These are phyloP conservation scores for Meghimatium bilineatum DNA, from an alignment of 2,888 invertebrate genomes.

Conservation along the genomic window DNA sequence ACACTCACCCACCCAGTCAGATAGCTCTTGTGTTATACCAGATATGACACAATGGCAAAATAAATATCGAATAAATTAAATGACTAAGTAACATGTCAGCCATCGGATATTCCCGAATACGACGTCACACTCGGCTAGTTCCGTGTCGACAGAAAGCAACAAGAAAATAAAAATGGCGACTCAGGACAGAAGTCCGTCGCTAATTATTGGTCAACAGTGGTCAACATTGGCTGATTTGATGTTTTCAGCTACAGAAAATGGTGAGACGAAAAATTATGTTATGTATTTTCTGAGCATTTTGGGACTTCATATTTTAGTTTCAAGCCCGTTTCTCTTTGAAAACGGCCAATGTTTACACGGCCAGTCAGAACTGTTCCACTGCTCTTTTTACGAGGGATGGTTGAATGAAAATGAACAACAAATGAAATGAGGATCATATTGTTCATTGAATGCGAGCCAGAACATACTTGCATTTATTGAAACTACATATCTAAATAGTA, in stretches of 20 bases:
- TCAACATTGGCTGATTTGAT: constrained; percentile 74
- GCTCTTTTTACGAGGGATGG: not conserved
- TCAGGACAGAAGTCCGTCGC: constrained; percentile 77
- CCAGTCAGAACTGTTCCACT: constrained; percentile 30
- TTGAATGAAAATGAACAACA: constrained; percentile 46
- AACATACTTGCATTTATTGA: not conserved
- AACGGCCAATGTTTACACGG: constrained; percentile 40
- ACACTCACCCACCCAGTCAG: not conserved
- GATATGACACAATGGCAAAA: not conserved
- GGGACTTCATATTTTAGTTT: not conserved
- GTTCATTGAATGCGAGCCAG: not conserved
- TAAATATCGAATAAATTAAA: constrained; percentile 24
- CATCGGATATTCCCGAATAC: constrained; percentile 60
- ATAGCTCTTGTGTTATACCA: not conserved
- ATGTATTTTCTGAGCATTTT: constrained; percentile 6
- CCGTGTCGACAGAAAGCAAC: constrained; percentile 75
- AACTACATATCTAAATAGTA: not conserved
- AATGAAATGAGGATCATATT: not conserved
- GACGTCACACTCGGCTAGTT: constrained; percentile 74
- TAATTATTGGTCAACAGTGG: constrained; percentile 77
- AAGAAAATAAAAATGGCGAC: constrained; percentile 77
- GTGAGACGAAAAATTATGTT: constrained; percentile 54
- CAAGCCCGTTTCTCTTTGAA: not conserved
- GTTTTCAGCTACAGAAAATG: constrained; percentile 63
- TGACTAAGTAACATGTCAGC: constrained; percentile 24